Base-by-base conservation (phyloP, 2,888 invertebrate species). In the Yponomeuta malinellus region DNA sequence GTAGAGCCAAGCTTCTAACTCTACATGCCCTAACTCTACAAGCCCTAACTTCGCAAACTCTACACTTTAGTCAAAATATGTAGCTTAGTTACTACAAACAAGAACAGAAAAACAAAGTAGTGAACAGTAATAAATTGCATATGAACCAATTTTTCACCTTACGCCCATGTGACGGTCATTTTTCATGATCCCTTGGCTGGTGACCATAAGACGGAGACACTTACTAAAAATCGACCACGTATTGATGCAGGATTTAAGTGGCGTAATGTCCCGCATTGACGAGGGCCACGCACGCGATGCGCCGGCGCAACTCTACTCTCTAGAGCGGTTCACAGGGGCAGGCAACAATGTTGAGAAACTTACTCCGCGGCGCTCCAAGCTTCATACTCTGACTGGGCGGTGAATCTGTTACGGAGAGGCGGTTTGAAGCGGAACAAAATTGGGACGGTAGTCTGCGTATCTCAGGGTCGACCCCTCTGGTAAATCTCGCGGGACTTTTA, bases 261-360 rank as follows among this genome's bases (percentile, higher is more conserved):
- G 52, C 3, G 52, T 59, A 59, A 12, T 52, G 15, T 2, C 52
- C 52, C 52, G 12, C 15, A 59, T 59, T 73, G 76, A 72, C 72
- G 72, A 74, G 71, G 75, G 72, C 66, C 59, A 69, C 66, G 63
- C 66, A 70, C 72, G 59, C 52, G 69, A 43, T 68, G 72, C 65
- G 71, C 74, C 70, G 29, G 78, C 75, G 76, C 82, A 81, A 83
- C 82, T 79, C 82, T 83, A 82, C 82, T 79, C 82, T 83, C 82
- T 82, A 85, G 81, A 63, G 37, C 78, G 72, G 73, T 74, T 73
- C 74, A 72, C 72, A 72, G 70, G 66, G n/a, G 23, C 43, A 48
- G 64, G 78, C 78, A 84, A 87, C 90, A 90, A 89, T 89, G 87
- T 91, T 90, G 90, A 84, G 90, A 91, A 89, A 83, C 75, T 78